Conservation (phyloP, 1,140 invertebrate genomes). For the Neuroterus valhalla region DNA sequence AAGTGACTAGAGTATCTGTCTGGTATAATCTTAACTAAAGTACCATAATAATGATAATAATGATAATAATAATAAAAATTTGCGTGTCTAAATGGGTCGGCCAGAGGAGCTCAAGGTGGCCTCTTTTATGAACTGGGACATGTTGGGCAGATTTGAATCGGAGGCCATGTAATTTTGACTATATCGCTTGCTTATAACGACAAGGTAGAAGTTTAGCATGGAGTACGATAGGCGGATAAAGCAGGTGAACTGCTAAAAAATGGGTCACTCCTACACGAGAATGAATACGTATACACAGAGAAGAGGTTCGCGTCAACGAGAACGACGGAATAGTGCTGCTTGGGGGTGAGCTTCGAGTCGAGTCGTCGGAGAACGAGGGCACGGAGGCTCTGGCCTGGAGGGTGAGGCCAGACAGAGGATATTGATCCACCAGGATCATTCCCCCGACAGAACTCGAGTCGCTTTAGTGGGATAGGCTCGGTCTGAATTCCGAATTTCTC, state of each 20-base stretch:
- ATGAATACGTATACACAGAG: slow-evolving; percentile 10
- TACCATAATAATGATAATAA: no score
- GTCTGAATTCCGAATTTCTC: slow-evolving; percentile 42
- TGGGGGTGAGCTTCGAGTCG: slow-evolving; percentile 37
- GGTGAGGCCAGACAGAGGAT: slow-evolving; percentile 72
- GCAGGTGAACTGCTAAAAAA: slow-evolving; percentile 35
- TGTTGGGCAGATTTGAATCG: no score
- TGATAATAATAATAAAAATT: no score
- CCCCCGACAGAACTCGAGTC: slow-evolving; percentile 49
- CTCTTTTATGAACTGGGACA: no score
- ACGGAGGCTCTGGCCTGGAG: slow-evolving; percentile 51
- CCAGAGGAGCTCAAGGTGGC: no score
- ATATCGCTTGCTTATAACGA: no score
- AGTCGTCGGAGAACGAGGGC: slow-evolving; percentile 49
- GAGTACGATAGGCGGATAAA: slow-evolving; percentile 1
- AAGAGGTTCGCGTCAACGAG: background rate
- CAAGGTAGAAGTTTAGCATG: no score
- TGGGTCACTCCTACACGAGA: slow-evolving; percentile 20
- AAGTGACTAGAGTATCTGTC: no score
- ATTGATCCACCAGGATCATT: slow-evolving; percentile 70
- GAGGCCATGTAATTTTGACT: no score
- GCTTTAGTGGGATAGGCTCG: slow-evolving; percentile 65
- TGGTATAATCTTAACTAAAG: no score
- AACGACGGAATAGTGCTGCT: slow-evolving; percentile 1
- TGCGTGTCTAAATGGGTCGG: no score